Base-by-base conservation (phyloP, 2,888 invertebrate species). In the Brachypalpus laphriformis region DNA sequence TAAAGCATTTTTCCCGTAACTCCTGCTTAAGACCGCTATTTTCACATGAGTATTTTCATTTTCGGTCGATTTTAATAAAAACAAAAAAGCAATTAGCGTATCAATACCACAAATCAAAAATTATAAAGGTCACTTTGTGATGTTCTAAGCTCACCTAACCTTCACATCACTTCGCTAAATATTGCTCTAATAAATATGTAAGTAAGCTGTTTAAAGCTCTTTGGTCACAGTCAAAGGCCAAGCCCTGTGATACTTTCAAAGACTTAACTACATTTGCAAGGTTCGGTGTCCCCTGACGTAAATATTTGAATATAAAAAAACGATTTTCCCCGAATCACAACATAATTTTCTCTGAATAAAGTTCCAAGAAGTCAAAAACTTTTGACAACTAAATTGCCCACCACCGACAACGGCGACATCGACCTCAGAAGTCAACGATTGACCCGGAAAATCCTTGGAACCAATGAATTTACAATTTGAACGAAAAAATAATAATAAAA, bases 391-490 rank as follows among this genome's bases (percentile, higher is more conserved):
- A 45, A 34, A 59, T 22, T 49, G 37, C 25, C 59, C 14, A 28
- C 25, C 22, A 8, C 11, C 0, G 49, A 25, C 5, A 11, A 28
- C 51, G 11, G 31, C 22, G 16, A 54, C 40, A 4, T 28, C 9
- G 45, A 18, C 59, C 25, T 56, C 42, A 63, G 72, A 72, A 63
- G 54, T 56, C 74, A 22, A 25, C 75, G 20, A 40, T 51, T 76
- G 59, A 76, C 66, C 76, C 59, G 51, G 42, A 57, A 76, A 59
- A 47, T 59, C 49, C 47, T 49, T n/a, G 9, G 7, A 49, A 28
- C 25, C 59, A 49, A 49, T 68, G 49, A 76, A 76, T 68, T 76
- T 76, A 68, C 49, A 59, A 31, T 57, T 68, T 31, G 18, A 3
- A 5, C 42, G 28, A 20, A 42, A 42, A 37, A 22, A 37, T 2